These are phyloP conservation scores for Hydropsyche tenuis DNA, from an alignment of 1,140 invertebrate genomes.

Conservation along the genomic window DNA sequence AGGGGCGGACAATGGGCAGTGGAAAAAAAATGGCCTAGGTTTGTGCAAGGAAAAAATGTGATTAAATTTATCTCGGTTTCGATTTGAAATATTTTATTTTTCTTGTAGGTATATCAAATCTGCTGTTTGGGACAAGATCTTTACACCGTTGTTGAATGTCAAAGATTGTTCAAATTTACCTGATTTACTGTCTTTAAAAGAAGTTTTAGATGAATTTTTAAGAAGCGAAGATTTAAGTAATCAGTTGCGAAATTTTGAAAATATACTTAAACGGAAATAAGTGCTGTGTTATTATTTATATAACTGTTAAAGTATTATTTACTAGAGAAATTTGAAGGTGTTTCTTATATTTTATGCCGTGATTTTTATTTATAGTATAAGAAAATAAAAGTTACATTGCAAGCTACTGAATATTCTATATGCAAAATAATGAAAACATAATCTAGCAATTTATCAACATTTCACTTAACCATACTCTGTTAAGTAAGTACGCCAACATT, in stretches of 20 bases:
- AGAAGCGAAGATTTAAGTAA: slow-evolving; percentile 60
- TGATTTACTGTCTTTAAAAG: slow-evolving; percentile 68
- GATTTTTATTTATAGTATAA: background rate
- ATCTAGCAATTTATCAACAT: no score
- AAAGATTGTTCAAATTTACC: slow-evolving; percentile 72
- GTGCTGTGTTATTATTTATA: slow-evolving; percentile 24
- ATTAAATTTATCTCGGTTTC: background rate
- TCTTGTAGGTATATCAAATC: slow-evolving; percentile 69
- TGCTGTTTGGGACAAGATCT: slow-evolving; percentile 70
- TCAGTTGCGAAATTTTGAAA: slow-evolving; percentile 59
- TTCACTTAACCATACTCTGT: no score
- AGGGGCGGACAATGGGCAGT: slow-evolving; percentile 71
- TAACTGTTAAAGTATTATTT: background rate
- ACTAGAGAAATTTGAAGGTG: no score
- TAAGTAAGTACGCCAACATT: no score
- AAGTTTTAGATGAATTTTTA: slow-evolving; percentile 65
- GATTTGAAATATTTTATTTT: slow-evolving; percentile 41
- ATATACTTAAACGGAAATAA: slow-evolving; percentile 63
- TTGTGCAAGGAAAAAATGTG: slow-evolving; percentile 36
- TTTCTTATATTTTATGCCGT: no score
- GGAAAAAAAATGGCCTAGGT: slow-evolving; percentile 71
- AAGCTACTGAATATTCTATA: no score
- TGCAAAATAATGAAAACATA: no score
- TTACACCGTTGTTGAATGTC: slow-evolving; percentile 72
- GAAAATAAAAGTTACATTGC: no score